Base-by-base conservation (phyloP, 2,113 vertebrate species). In the Calidris pugnax region DNA sequence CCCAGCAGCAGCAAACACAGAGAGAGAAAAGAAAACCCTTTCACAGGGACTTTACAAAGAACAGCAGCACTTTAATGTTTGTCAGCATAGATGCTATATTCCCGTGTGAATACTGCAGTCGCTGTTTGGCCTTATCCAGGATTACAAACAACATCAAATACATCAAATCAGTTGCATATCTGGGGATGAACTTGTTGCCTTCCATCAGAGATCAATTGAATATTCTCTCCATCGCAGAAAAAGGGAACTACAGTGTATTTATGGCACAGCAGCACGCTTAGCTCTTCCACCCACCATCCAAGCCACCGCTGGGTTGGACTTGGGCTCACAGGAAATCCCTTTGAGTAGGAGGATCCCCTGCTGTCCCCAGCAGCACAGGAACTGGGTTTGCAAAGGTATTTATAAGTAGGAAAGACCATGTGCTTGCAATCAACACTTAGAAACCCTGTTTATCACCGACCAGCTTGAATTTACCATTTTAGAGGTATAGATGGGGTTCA, bases 281-380 rank as follows among this genome's bases (percentile, higher is more conserved):
- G 16, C 6, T 45, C 60, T 83, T 56, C 41, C 35, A 78, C 9
- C 24, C 47, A 75, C 21, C 32, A 53, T 4, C 9, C 43, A 74
- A 9, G 51, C 24, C 32, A 56, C 20, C 0, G 0, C 0, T 2
- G 41, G 22, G 66, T 30, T 39, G 43, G 23, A 60, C 30, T 48
- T 45, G 10, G 32, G n/a, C 67, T 73, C 67, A 45, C 0, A 1
- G 68, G 10, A 86, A n/a, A n/a, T n/a, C n/a, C n/a, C n/a, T n/a
- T n/a, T n/a, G n/a, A n/a, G n/a, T n/a, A n/a, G n/a, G n/a, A n/a
- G n/a, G n/a, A n/a, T n/a, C n/a, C n/a, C n/a, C n/a, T n/a, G n/a
- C n/a, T n/a, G n/a, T n/a, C n/a, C n/a, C n/a, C n/a, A n/a, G 28
- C 18, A 43, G n/a, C 21, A 39, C 64, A 68, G 64, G 17, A 89